Conservation (phyloP, 2,113 vertebrate species). For the Pseudorhombus dupliciocellatus region DNA sequence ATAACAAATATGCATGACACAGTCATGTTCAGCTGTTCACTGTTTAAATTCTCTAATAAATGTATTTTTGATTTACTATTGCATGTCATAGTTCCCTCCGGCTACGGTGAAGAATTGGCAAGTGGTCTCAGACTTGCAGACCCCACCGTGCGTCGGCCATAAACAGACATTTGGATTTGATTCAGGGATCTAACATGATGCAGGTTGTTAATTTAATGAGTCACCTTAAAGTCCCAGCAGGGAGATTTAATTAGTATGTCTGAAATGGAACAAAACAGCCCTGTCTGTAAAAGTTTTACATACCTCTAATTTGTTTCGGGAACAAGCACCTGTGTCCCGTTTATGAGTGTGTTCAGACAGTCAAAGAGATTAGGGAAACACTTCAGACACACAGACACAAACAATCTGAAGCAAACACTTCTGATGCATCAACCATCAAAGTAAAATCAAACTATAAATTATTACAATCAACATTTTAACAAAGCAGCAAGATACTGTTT, state of each 20-base stretch:
- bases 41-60: background rate
- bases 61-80: background rate
- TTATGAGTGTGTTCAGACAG: background rate
- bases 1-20: background rate
- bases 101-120: background rate
- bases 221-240: background rate
- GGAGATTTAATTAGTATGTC: background rate
- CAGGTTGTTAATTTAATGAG: background rate
- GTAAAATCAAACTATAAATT: no score
- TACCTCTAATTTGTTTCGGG: background rate
- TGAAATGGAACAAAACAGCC: background rate
- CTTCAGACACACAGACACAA: background rate
- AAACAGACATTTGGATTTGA: background rate
- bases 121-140: background rate
- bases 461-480: no score
- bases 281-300: background rate
- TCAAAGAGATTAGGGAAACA: background rate
- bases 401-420: background rate
- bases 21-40: background rate
- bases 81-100: background rate
- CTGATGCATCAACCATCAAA: no score
- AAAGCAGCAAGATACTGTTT: no score
- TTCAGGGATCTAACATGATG: background rate
- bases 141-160: background rate
- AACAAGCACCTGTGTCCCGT: background rate